Conservation (phyloP, 2,113 vertebrate species). For the Leuciscus idus region DNA sequence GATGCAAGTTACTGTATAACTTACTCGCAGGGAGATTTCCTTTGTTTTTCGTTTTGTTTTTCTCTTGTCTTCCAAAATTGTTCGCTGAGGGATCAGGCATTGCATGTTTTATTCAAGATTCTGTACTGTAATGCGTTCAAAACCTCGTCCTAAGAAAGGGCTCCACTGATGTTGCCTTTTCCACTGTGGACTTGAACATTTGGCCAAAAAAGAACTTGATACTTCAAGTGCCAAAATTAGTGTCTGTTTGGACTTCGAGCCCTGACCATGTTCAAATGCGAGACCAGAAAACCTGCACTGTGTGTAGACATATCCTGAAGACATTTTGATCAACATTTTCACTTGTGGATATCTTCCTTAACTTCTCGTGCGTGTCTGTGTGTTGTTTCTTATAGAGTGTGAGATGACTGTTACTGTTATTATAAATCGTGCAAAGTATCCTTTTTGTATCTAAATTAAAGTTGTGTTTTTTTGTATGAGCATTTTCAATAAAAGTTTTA, state of each 20-base stretch:
- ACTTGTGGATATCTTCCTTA: conserved; percentile 39
- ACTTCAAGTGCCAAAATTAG: conserved; percentile 55
- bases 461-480: conserved; percentile 65
- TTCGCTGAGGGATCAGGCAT: conserved; percentile 36
- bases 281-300: conserved; percentile 49
- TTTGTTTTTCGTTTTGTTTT: neutral
- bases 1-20: conserved; percentile 55
- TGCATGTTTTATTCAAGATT: conserved; percentile 3
- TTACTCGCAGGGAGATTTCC: conserved; percentile 57
- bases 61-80: conserved; percentile 43
- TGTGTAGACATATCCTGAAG: conserved; percentile 41
- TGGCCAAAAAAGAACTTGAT: conserved; percentile 30
- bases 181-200: conserved; percentile 30
- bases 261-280: neutral
- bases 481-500: conserved; percentile 66
- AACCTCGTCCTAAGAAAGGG: conserved; percentile 30
- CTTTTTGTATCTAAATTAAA: conserved; percentile 53
- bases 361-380: neutral
- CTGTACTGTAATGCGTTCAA: conserved; percentile 1
- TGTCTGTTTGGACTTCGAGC: neutral
- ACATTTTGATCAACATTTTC: conserved; percentile 60
- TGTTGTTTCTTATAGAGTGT: neutral
- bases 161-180: conserved; percentile 24
- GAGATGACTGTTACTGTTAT: conserved; percentile 1
- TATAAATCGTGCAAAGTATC: neutral